These are phyloP conservation scores for Panthera tigris DNA, from an alignment of 2,113 vertebrate species.

Conservation along the genomic window DNA sequence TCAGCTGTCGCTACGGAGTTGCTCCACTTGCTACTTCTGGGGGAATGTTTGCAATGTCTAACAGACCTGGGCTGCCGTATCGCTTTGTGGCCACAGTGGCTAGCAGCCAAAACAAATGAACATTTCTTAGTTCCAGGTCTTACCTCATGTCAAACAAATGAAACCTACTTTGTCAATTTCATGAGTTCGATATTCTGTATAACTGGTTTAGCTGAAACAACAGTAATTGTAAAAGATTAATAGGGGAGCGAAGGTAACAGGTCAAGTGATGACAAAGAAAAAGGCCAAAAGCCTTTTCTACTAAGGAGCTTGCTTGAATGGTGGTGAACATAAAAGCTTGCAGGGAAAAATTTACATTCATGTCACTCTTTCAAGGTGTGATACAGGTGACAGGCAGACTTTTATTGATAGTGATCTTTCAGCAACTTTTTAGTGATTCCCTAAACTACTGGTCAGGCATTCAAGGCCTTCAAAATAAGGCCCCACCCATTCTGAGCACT, in stretches of 20 bases:
- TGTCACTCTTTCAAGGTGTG: neutral
- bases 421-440: constrained; percentile 38
- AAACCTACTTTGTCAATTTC: constrained; percentile 26
- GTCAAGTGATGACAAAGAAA: constrained; percentile 30
- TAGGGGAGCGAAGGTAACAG: neutral
- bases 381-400: neutral
- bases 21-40: constrained; percentile 1
- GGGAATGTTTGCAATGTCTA: neutral
- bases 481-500: neutral
- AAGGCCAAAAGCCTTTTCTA: neutral
- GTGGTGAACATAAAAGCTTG: neutral
- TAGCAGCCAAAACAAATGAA: constrained; percentile 57
- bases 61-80: constrained; percentile 1
- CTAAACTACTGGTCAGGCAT: neutral
- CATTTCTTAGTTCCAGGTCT: constrained; percentile 32
- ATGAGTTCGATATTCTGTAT: constrained; percentile 5
- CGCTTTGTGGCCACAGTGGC: neutral
- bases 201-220: constrained; percentile 30
- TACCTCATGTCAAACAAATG: constrained; percentile 51
- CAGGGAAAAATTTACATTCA: neutral
- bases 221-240: neutral
- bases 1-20: neutral
- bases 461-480: constrained; percentile 1
- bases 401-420: constrained; percentile 17
- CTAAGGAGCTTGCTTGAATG: constrained; percentile 6